phyloP scores from a whole-genome alignment of 2,113 vertebrate species.

The Spea bombifrons region DNA sequence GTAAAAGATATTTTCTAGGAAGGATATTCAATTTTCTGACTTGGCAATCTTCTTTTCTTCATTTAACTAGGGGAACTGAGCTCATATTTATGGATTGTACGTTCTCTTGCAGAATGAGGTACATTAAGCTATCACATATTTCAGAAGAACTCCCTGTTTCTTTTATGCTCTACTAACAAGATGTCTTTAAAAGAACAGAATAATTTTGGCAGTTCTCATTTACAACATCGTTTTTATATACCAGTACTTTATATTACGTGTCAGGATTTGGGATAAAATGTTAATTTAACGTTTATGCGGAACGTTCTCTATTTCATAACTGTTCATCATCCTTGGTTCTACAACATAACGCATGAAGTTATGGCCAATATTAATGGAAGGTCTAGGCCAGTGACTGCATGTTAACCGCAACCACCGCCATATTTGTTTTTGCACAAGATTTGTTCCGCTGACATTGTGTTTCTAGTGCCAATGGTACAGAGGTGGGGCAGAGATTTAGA shows the following conservation, averaged over 20 bases:
- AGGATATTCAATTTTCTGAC: slow-evolving; percentile 7
- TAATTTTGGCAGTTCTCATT: neutral
- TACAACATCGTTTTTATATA: neutral
- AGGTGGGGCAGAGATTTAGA: too few relatives aligned
- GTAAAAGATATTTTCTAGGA: neutral
- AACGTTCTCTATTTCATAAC: too few relatives aligned
- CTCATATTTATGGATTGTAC: slow-evolving; percentile 9
- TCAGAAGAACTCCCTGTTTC: slow-evolving; percentile 26
- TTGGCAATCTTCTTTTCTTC: neutral
- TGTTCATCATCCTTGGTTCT: too few relatives aligned
- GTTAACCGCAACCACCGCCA: too few relatives aligned
- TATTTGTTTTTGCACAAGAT: too few relatives aligned
- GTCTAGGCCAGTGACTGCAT: too few relatives aligned
- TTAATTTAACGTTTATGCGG: too few relatives aligned
- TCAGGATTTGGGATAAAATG: too few relatives aligned
- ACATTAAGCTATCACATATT: slow-evolving; percentile 37
- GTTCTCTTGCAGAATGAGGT: slow-evolving; percentile 17
- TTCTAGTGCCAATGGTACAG: too few relatives aligned
- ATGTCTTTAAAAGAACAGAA: slow-evolving; percentile 31
- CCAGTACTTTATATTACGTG: neutral
- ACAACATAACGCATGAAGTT: too few relatives aligned
- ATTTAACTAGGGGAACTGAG: slow-evolving; percentile 13
- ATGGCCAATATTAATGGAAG: too few relatives aligned
- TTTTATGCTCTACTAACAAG: slow-evolving; percentile 9
- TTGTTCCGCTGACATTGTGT: too few relatives aligned